Conservation (phyloP, 2,113 vertebrate species). For the Bagarius yarrelli region DNA sequence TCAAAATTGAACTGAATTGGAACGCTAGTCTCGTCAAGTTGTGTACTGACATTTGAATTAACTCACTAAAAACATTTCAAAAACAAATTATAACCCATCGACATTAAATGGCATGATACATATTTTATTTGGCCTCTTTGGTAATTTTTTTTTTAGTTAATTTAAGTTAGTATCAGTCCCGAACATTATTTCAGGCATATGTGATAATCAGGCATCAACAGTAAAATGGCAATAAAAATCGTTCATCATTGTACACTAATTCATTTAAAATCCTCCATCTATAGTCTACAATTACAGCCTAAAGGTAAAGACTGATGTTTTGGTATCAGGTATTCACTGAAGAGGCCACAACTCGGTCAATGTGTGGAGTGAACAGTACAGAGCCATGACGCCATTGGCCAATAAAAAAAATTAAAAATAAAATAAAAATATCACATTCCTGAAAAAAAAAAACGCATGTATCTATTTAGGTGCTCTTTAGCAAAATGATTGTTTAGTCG, state of each 20-base stretch:
- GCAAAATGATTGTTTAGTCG: constrained; percentile 27
- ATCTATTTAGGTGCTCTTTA: constrained; percentile 35
- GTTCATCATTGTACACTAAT: background rate
- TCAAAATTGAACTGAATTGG: background rate
- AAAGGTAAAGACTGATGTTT: constrained; percentile 9
- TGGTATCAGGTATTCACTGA: constrained; percentile 35
- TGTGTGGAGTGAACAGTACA: constrained; percentile 28
- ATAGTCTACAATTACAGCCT: background rate
- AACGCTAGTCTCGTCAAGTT: constrained; percentile 4
- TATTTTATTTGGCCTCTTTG: constrained; percentile 46
- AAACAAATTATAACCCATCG: background rate
- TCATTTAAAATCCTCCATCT: background rate
- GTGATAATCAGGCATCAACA: background rate
- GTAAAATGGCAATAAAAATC: background rate
- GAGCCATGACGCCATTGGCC: constrained; percentile 11
- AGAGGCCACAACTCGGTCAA: constrained; percentile 29
- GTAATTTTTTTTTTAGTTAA: constrained; percentile 15
- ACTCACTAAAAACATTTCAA: background rate
- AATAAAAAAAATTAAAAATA: background rate
- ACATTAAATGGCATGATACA: constrained; percentile 7
- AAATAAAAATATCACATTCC: constrained; percentile 8
- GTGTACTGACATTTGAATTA: background rate
- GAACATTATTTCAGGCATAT: constrained; percentile 3
- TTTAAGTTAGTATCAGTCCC: background rate
- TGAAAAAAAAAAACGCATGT: constrained; percentile 7